Conservation (phyloP, 2,888 invertebrate genomes). For the Calameuta filiformis region DNA sequence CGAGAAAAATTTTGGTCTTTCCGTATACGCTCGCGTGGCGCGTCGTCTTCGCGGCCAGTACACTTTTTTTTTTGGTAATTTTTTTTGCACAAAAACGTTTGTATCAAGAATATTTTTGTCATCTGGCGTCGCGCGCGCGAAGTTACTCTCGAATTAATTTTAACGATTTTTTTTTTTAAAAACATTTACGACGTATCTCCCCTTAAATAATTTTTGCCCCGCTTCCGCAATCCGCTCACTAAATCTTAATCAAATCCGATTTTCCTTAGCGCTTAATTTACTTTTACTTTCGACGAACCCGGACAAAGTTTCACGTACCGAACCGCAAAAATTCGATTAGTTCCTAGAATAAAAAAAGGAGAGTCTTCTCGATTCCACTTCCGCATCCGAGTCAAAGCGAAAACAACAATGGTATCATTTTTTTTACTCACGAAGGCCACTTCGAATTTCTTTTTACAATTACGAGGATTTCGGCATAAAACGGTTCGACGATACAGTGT, state of each 20-base stretch:
- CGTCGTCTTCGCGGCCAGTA: neutral
- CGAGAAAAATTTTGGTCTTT: neutral
- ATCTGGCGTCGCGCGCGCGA: constrained; percentile 20
- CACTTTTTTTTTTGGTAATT: constrained; percentile 1
- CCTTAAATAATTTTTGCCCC: neutral
- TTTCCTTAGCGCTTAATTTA: neutral
- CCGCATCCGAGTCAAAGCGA: constrained; percentile 41
- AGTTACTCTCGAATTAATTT: constrained; percentile 7
- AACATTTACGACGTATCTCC: neutral
- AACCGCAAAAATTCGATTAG: neutral
- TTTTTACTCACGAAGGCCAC: constrained; percentile 62
- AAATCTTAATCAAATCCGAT: neutral
- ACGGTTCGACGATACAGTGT: neutral
- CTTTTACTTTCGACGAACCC: neutral
- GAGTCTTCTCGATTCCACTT: constrained; percentile 15
- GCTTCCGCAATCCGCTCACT: neutral
- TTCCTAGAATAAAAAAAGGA: constrained; percentile 12
- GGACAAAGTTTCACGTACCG: neutral
- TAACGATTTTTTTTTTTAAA: neutral
- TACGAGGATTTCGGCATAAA: constrained; percentile 45
- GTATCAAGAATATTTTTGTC: constrained; percentile 64
- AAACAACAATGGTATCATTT: constrained; percentile 51
- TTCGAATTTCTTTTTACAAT: constrained; percentile 59
- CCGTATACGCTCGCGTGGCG: neutral
- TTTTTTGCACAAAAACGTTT: constrained; percentile 55